A percentile compares a stretch with the other conserved stretches of the same genome.
These are phyloP conservation scores for Odontamblyopus lacepedii DNA, from an alignment of 2,797 vertebrate genomes.

Conservation along the genomic window DNA sequence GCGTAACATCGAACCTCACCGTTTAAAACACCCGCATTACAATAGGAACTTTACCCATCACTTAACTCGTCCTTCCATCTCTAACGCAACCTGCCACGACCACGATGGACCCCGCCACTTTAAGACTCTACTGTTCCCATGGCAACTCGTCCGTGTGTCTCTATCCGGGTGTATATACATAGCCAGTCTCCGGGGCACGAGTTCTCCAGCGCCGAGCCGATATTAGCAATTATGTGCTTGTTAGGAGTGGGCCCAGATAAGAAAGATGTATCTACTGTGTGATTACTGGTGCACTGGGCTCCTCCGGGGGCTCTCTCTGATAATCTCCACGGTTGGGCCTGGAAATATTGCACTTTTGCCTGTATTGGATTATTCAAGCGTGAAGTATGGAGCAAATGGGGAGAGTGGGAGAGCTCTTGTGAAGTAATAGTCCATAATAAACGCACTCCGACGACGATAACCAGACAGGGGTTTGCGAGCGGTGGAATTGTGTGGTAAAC, in stretches of 20 bases:
- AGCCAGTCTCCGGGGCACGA: slow-evolving; percentile 66
- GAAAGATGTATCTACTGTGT: slow-evolving; percentile 72
- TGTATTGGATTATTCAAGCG: slow-evolving; percentile 71
- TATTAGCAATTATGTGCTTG: slow-evolving; percentile 82
- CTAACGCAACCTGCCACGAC: background rate
- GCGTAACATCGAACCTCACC: no score
- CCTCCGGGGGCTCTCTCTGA: slow-evolving; percentile 49
- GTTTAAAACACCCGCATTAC: background rate
- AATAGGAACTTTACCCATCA: background rate
- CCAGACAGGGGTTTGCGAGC: slow-evolving; percentile 15
- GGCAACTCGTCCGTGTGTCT: slow-evolving; percentile 66
- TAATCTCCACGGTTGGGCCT: slow-evolving; percentile 50
- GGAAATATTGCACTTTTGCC: slow-evolving; percentile 69
- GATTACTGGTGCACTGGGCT: slow-evolving; percentile 66
- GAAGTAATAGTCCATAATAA: slow-evolving; percentile 58
- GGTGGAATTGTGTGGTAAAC: background rate
- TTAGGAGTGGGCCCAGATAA: slow-evolving; percentile 73
- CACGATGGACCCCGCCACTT: slow-evolving; percentile 34
- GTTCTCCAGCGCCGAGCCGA: slow-evolving; percentile 69
- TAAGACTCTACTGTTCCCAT: slow-evolving; percentile 69
- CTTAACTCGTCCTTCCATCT: background rate
- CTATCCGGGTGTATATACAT: slow-evolving; percentile 70
- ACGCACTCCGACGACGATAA: slow-evolving; percentile 1
- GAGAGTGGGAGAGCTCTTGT: slow-evolving; percentile 64
- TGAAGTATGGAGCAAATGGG: slow-evolving; percentile 68